Evolutionary conservation across 2,113 vertebrate species (phyloP), one percentile per base, ranked within the genome.

Genomic region (Nipponia nippon): DNA sequence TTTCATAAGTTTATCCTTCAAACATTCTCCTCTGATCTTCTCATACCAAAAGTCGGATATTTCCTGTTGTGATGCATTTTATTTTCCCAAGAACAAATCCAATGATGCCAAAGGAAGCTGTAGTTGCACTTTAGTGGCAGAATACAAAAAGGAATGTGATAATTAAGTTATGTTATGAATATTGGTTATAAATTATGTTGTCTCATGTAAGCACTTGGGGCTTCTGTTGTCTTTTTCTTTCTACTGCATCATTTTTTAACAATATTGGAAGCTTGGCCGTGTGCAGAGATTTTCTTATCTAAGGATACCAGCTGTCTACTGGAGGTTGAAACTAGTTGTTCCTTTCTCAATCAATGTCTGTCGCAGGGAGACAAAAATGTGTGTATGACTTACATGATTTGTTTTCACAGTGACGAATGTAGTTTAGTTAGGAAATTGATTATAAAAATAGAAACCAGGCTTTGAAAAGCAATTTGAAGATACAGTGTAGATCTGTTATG

Each of bases 281-380:
- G 83, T 95, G 91, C 84, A 92, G 93, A 97, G 97, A 97, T 97
- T 98, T 97, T 87, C 98, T 98, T 98, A 98, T 98, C 98, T 98
- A 87, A 97, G 96, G 93, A 97, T 97, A 97, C 93, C 98, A 98
- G 98, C 97, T 98, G 98, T 97, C 98, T 97, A 97, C 95, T 97
- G 97, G 97, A 94, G 93, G 96, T 96, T 98, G 97, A 95, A 98
- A 97, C 96, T 96, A 88, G 93, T 97, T 98, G 96, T 97, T 98
- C 96, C 93, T 98, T 98, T 98, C 96, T 98, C 97, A 98, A 98
- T 98, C 98, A 98, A 84, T 97, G 98, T 96, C 97, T 98, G 97
- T 97, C 97, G 98, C 70, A 93, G 72, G 90, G 97, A 98, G 96
- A 98, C 98, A 98, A 97, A 98, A 98, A 97, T 95, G 97, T 96